Evolutionary conservation across 2,113 vertebrate genomes (phyloP).

Genomic region (Mus pahari): DNA sequence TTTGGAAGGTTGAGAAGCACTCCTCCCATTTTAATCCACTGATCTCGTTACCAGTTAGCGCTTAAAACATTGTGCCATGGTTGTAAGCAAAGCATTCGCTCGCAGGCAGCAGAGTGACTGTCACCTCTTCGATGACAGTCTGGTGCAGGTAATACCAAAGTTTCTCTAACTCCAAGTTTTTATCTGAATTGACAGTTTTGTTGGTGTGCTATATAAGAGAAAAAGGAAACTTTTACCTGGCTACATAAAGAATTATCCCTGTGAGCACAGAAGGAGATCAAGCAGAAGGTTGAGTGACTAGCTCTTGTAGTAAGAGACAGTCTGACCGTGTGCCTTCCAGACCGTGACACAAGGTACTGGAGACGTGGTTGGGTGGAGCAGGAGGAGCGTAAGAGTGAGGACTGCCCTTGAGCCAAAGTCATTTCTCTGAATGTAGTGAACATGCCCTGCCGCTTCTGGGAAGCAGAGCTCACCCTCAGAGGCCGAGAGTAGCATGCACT

Average conservation of each 20-base stretch:
- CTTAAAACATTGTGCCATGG: slow-evolving; percentile 30
- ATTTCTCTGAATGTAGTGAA: slow-evolving; percentile 54
- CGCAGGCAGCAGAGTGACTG: slow-evolving; percentile 2
- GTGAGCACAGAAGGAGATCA: not conserved
- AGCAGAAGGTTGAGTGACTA: not conserved
- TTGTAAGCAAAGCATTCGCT: not conserved
- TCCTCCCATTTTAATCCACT: not conserved
- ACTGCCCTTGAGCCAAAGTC: slow-evolving; percentile 44
- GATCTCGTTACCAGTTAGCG: slow-evolving; percentile 17
- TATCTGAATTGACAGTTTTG: slow-evolving; percentile 51
- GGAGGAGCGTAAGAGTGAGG: not conserved
- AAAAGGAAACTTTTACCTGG: not conserved
- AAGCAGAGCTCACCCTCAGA: slow-evolving; percentile 16
- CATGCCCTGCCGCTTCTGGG: not conserved
- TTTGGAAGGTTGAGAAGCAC: not conserved
- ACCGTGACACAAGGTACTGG: not conserved
- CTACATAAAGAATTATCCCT: slow-evolving; percentile 19
- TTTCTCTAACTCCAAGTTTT: slow-evolving; percentile 27
- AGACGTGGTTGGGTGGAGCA: not conserved
- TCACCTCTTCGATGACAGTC: not conserved
- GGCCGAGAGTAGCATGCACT: slow-evolving; percentile 11
- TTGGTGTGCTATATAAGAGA: not conserved
- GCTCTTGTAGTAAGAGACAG: not conserved
- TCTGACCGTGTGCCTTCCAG: not conserved
- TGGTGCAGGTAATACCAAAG: slow-evolving; percentile 5